Evolutionary conservation across 2,888 invertebrate genomes (phyloP).

Genomic region (Molorchus minor): DNA sequence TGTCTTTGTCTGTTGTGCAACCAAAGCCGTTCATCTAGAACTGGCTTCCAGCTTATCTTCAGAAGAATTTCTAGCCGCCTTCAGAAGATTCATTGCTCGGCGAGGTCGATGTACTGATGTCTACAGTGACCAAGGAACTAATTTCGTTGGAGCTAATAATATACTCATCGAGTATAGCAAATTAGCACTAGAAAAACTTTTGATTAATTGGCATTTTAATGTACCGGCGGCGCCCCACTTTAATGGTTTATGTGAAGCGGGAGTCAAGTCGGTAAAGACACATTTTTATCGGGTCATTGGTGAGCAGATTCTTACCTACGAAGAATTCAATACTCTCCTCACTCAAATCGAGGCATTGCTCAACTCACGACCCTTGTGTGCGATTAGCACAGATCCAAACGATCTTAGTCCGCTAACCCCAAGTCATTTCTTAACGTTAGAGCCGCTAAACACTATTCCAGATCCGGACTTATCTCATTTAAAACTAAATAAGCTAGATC

Average conservation of each 20-base stretch:
- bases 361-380: not conserved
- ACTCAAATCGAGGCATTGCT: not conserved
- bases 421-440: too few relatives aligned
- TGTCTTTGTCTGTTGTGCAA: conserved; percentile 40
- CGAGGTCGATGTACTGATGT: conserved; percentile 19
- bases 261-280: not conserved
- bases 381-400: not conserved
- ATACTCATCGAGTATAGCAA: not conserved
- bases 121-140: not conserved
- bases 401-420: not conserved
- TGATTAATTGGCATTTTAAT: not conserved
- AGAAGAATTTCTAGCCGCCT: conserved; percentile 34
- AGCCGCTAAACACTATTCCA: too few relatives aligned
- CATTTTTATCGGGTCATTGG: not conserved
- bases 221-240: not conserved
- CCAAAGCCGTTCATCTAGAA: conserved; percentile 41
- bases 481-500: too few relatives aligned
- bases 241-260: not conserved
- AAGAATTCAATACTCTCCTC: not conserved
- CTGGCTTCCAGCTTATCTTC: conserved; percentile 35
- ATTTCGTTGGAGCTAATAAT: not conserved
- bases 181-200: not conserved
- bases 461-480: too few relatives aligned
- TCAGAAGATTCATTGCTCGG: conserved; percentile 32
- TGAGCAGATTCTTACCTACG: not conserved